Base-by-base conservation (phyloP, 2,888 invertebrate species). In the Dasypolia templi region DNA sequence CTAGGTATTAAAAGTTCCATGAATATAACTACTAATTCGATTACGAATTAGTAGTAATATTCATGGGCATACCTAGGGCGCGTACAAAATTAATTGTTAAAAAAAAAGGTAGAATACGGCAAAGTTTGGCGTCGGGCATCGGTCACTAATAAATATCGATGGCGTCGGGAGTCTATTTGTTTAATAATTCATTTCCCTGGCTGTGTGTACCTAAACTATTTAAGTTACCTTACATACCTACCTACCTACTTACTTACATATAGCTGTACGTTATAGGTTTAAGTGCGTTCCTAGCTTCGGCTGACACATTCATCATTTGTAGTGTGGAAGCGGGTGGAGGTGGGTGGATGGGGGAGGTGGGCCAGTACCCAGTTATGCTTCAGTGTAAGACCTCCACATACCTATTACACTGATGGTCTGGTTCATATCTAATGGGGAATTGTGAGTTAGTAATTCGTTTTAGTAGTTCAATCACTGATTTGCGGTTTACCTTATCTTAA, bases 221-320 rank as follows among this genome's bases (percentile, higher is more conserved):
- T 32, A 17, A n/a, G 22, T 17, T 29, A 17, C 6, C 3, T 17
- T 61, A 17, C 12, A 32, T 44, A 29, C 12, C 1, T 29, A 59
- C 55, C 2, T 46, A 29, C 12, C 1, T 29, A 59, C 55, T 1
- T 46, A 29, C 1, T 11, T 53, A 59, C 14, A 0, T 51, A 67
- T 59, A n/a, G 17, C 22, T 42, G 44, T 66, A 49, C 9, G 9
- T 58, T 55, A 53, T 26, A 64, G 55, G 42, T 72, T 63, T 89
- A 89, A 89, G 89, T 90, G 89, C 86, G 44, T 85, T 90, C 82
- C 79, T 82, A 64, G 75, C 75, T 89, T 63, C 69, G 68, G 74
- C 77, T 77, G 85, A 75, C 88, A 84, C 89, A 89, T 89, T 83
- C 85, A 89, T 89, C 90, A 88, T 86, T 63, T 72, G 5, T 51